These are phyloP conservation scores for Molossus molossus DNA, from an alignment of 2,797 vertebrate genomes.

Conservation along the genomic window DNA sequence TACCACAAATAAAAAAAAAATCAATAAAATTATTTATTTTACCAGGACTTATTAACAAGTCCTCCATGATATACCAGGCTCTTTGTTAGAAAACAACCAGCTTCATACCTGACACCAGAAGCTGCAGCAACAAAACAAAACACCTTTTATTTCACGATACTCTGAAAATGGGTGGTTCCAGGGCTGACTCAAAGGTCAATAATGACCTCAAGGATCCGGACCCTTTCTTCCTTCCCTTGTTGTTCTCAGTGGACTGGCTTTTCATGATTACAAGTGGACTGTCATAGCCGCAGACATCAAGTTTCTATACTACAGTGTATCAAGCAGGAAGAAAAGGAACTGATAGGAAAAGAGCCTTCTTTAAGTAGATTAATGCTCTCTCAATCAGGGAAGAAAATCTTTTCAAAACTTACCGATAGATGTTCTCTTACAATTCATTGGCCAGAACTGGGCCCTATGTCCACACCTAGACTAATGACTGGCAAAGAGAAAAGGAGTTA, in stretches of 20 bases:
- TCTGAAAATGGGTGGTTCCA: neutral
- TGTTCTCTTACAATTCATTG: neutral
- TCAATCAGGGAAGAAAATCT: neutral
- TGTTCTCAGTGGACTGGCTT: neutral
- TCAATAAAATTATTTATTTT: neutral
- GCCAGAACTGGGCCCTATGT: neutral
- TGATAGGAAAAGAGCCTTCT: neutral
- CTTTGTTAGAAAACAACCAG: neutral
- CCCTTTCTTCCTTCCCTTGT: neutral
- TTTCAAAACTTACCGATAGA: slow-evolving; percentile 12
- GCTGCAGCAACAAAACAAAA: neutral
- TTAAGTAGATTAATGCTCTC: neutral
- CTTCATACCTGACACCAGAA: neutral
- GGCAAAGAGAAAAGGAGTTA: neutral
- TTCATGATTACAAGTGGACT: slow-evolving; percentile 23
- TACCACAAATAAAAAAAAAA: slow-evolving; percentile 46
- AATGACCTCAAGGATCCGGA: neutral
- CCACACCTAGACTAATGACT: neutral
- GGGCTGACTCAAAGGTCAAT: neutral
- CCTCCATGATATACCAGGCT: neutral
- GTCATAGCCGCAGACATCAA: neutral
- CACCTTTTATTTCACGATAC: slow-evolving; percentile 12
- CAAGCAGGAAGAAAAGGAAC: slow-evolving; percentile 44
- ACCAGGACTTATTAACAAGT: neutral
- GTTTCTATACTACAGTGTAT: neutral